Base-by-base conservation (phyloP, 2,113 vertebrate genomes). In the Gulo gulo region DNA sequence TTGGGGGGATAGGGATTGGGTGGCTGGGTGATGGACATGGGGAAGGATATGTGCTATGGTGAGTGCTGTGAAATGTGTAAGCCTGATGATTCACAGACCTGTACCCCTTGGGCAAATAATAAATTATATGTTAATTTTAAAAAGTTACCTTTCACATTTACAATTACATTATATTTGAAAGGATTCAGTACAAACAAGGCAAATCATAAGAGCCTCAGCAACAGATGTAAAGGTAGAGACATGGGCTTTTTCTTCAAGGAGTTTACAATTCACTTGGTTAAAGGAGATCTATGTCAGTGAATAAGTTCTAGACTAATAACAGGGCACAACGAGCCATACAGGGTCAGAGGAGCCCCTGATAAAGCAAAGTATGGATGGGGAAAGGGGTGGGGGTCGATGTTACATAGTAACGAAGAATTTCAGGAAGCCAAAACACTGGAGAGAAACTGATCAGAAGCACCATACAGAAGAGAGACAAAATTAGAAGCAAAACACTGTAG, bases 331-430 rank as follows among this genome's bases (percentile, higher is more conserved):
- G 57, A 83, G 84, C 13, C 57, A 12, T 10, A 23, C 6, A 11
- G 50, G 50, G 34, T 42, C 55, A 47, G 65, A 83, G 9, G 29
- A 1, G 16, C 2, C 7, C 50, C 29, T 3, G 52, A 55, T 57
- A 50, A 50, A 81, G 45, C 34, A 47, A 74, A 31, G 39, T 7
- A 15, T 1, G 24, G 18, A 7, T 34, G 4, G 73, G 80, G 20
- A 61, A 42, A 52, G 21, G n/a, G n/a, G 21, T 21, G 24, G 34
- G 26, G 4, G 16, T 42, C 31, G 9, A 39, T 5, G 0, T 12
- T n/a, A 61, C n/a, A 21, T 0, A 18, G 36, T 14, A 61, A 73
- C 29, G 29, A 15, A 1, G 52, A n/a, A 29, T 36, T 45, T 52
- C 0, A 52, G 34, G 76, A 55, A 29, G 26, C 34, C 55, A 26